Conservation (phyloP, 2,797 vertebrate genomes). For the Sebastes umbrosus region DNA sequence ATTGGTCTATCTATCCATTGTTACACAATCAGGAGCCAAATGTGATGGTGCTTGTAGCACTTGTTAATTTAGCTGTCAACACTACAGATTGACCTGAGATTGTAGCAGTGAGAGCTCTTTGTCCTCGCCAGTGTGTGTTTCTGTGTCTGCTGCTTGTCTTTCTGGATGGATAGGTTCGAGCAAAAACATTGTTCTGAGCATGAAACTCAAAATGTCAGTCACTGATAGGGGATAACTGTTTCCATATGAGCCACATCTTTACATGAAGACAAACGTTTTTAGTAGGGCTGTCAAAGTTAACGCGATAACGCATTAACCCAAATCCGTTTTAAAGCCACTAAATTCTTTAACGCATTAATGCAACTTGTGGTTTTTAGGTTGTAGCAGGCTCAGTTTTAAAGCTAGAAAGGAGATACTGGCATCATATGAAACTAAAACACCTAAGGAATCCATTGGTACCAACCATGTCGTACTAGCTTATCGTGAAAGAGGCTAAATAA, state of each 20-base stretch:
- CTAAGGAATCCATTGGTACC: no score
- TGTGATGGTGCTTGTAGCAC: constrained; percentile 48
- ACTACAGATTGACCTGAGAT: constrained; percentile 61
- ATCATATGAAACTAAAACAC: no score
- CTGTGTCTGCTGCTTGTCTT: constrained; percentile 19
- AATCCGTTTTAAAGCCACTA: no score
- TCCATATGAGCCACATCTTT: background rate
- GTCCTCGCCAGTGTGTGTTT: constrained; percentile 21
- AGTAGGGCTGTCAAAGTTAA: background rate
- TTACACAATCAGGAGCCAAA: constrained; percentile 32
- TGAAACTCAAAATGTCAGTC: constrained; percentile 24
- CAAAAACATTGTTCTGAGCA: constrained; percentile 18
- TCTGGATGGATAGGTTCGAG: constrained; percentile 1
- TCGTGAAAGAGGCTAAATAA: no score
- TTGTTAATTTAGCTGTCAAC: constrained; percentile 72
- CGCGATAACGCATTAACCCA: background rate
- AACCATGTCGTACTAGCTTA: no score
- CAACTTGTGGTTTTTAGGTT: background rate
- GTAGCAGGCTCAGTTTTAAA: no score
- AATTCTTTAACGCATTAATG: background rate
- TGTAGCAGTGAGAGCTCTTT: constrained; percentile 45
- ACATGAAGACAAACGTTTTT: background rate
- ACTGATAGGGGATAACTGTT: background rate
- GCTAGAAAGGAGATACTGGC: no score
- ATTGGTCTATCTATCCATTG: constrained; percentile 32